phyloP scores from a whole-genome alignment of 2,113 vertebrate genomes.

The Formicarius rufipectus region DNA sequence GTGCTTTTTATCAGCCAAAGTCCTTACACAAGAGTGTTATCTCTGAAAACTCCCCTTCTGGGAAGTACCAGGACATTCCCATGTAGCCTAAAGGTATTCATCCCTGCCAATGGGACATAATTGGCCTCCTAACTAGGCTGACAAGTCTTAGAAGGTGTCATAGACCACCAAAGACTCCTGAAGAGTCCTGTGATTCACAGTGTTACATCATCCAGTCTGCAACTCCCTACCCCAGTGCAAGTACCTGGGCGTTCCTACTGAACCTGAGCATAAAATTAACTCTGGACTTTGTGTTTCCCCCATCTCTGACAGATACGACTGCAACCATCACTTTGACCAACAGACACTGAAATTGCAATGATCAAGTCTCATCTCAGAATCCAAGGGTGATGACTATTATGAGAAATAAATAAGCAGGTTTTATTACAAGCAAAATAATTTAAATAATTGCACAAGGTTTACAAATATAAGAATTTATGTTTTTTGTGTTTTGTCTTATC shows the following conservation, averaged over 20 bases:
- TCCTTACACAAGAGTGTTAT: background rate
- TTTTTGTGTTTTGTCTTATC: too few relatives aligned
- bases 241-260: background rate
- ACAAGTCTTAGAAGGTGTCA: background rate
- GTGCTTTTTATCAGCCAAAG: background rate
- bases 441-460: too few relatives aligned
- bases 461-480: too few relatives aligned
- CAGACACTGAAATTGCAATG: background rate
- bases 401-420: too few relatives aligned
- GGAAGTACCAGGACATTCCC: background rate
- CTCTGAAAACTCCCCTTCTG: background rate
- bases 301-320: background rate
- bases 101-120: background rate
- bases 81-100: background rate
- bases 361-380: background rate
- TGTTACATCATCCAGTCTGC: background rate
- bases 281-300: background rate
- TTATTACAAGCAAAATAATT: too few relatives aligned
- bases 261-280: background rate
- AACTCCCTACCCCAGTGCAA: background rate
- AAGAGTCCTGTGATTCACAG: background rate
- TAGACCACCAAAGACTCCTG: background rate
- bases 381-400: background rate
- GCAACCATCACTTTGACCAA: background rate
- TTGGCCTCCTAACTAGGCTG: background rate